phyloP scores from a whole-genome alignment of 30 jellyfish, hydroid and myxozoan genomes.

The Rhopilema esculentum region DNA sequence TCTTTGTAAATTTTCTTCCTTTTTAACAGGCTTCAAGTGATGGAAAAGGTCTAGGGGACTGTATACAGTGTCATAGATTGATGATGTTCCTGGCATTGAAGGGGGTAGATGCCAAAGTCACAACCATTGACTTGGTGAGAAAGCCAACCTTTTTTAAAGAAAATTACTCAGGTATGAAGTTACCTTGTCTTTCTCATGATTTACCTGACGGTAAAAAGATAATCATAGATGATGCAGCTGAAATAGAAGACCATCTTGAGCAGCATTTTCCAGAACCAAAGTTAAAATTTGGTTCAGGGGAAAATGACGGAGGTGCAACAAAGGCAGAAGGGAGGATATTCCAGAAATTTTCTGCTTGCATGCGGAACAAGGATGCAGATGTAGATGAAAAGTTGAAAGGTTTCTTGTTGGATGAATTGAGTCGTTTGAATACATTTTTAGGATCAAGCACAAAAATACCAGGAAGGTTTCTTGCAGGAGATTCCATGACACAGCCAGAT shows the following conservation, averaged over 20 bases:
- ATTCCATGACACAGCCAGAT: conserved; percentile 88
- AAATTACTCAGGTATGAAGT: conserved; percentile 93
- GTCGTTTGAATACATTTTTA: conserved; percentile 68
- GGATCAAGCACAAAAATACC: conserved; percentile 81
- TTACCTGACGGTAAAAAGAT: conserved; percentile 64
- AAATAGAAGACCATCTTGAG: conserved; percentile 91
- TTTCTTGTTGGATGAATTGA: conserved; percentile 79
- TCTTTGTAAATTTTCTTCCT: not conserved
- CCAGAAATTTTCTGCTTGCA: conserved; percentile 94
- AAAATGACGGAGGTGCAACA: conserved; percentile 87
- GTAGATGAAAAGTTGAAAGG: conserved; percentile 78
- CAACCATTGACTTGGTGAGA: conserved; percentile 94
- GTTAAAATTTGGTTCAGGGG: conserved; percentile 57
- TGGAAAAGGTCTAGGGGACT: conserved; percentile 99
- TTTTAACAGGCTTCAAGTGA: conserved; percentile 89
- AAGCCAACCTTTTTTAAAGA: conserved; percentile 91
- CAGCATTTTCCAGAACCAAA: conserved; percentile 91
- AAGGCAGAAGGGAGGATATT: conserved; percentile 91
- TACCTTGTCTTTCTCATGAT: conserved; percentile 92
- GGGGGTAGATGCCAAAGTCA: conserved; percentile 97
- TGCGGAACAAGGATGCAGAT: conserved; percentile 84
- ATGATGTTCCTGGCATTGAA: conserved; percentile 98
- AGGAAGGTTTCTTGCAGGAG: conserved; percentile 94
- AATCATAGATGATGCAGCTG: conserved; percentile 92
- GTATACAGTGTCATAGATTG: conserved; percentile 95